Percentiles rank a stretch among this genome's conserved stretches.
phyloP scores from a whole-genome alignment of 2,888 invertebrate species.

The Pterostichus madidus region DNA sequence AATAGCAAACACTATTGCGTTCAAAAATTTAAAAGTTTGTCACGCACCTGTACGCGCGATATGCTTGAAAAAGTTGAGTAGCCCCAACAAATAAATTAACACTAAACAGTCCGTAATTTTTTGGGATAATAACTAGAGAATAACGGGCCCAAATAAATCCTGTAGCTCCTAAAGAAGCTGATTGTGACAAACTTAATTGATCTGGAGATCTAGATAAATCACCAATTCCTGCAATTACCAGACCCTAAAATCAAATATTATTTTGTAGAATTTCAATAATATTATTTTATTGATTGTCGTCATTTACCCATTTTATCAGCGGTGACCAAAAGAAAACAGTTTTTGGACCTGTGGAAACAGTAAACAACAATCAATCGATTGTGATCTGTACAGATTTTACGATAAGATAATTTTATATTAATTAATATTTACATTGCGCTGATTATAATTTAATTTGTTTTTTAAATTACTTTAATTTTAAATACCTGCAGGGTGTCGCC shows the following conservation, averaged over 20 bases:
- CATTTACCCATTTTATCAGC: constrained; percentile 96
- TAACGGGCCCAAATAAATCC: constrained; percentile 95
- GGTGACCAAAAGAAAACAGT: constrained; percentile 78
- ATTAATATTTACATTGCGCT: neutral
- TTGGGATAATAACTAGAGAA: constrained; percentile 95
- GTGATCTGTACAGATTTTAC: neutral
- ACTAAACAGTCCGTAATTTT: constrained; percentile 91
- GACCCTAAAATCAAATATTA: constrained; percentile 79
- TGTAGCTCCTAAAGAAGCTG: constrained; percentile 89
- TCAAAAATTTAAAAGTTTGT: neutral
- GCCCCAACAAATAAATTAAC: constrained; percentile 90
- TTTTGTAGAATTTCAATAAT: too few relatives aligned
- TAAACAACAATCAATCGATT: neutral
- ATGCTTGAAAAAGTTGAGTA: constrained; percentile 91
- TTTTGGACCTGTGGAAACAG: constrained; percentile 61
- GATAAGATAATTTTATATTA: too few relatives aligned
- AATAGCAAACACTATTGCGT: too few relatives aligned
- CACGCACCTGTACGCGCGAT: constrained; percentile 82
- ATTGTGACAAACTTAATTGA: constrained; percentile 88
- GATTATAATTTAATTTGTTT: neutral
- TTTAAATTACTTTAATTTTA: neutral
- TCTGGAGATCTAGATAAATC: constrained; percentile 92
- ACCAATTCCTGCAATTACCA: constrained; percentile 92
- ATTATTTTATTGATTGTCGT: too few relatives aligned
- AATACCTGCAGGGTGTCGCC: constrained; percentile 59